Base-by-base conservation (phyloP, 2,888 invertebrate species). In the Chironomus tentans region DNA sequence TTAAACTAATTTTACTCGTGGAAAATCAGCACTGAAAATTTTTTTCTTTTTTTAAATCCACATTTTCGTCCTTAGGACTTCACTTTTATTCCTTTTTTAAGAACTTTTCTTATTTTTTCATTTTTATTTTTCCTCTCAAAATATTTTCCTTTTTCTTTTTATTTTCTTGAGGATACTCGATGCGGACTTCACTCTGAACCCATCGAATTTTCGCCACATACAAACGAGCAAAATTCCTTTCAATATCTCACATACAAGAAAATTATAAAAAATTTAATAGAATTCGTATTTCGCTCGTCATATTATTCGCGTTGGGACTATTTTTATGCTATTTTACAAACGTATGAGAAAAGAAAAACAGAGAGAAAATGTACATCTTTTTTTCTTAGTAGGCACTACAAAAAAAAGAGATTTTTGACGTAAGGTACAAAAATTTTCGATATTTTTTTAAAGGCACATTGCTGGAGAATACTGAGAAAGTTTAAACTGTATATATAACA, bases 171-270 rank as follows among this genome's bases (percentile, higher is more conserved):
- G 13, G 21, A 18, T 22, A 62, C 15, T 21, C n/a, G 65, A 56
- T 10, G 24, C 24, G 24, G 65, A 65, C 65, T 21, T 24, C 72
- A 61, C 72, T 72, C 74, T 74, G 61, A 15, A 18, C 74, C 18
- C 74, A n/a, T 47, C 68, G 74, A 68, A 62, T 74, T 74, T 74
- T 68, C 74, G 74, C 62, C 61, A 74, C 74, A 74, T 74, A 74
- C 74, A 74, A 74, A 68, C 46, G 18, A 50, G 18, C 21, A 74
- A 73, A 73, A 56, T 56, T 56, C 15, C 18, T 46, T 74, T 74
- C 62, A 28, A 48, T 74, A 68, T 73, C 73, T 38, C 73, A 73
- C 73, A 38, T 38, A 38, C 38, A 38, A 10, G 10, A 38, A 38
- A 38, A 38, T 38, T 38, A 10, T 38, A 38, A 38, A n/a, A n/a